phyloP scores from a whole-genome alignment of 2,113 vertebrate species.

The Marmota flaviventris region DNA sequence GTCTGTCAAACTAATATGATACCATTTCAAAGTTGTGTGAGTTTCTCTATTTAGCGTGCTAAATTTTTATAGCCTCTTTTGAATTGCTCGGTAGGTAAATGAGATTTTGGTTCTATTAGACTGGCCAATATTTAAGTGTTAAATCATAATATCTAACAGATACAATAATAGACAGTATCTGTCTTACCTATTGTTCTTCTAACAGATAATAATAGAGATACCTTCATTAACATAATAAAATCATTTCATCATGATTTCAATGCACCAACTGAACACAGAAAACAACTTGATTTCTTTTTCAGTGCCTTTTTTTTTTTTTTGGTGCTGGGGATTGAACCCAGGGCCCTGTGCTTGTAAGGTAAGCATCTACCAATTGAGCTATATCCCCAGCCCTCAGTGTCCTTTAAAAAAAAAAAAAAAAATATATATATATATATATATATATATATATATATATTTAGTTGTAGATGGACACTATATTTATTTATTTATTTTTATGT shows the following conservation, averaged over 20 bases:
- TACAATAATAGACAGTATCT: neutral
- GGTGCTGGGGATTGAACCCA: no score
- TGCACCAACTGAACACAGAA: neutral
- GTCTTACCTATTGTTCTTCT: neutral
- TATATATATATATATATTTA: no score
- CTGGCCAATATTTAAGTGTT: slow-evolving; percentile 10
- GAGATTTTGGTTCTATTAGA: neutral
- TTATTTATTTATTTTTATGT: no score
- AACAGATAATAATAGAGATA: slow-evolving; percentile 3
- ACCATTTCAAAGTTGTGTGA: slow-evolving; percentile 36
- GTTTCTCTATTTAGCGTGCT: neutral
- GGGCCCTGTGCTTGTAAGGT: no score
- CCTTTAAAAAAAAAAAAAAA: neutral
- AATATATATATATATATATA: no score
- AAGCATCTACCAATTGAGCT: no score
- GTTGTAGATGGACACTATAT: no score
- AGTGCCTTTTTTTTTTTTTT: no score
- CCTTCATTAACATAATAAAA: slow-evolving; percentile 8
- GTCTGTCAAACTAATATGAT: slow-evolving; percentile 30
- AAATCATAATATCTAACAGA: neutral
- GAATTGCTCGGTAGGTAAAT: neutral
- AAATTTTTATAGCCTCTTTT: slow-evolving; percentile 39
- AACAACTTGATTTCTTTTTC: slow-evolving; percentile 1
- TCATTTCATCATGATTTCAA: neutral
- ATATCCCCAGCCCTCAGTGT: neutral